A percentile compares a stretch with the other conserved stretches of the same genome.
phyloP scores from a whole-genome alignment of 2,888 invertebrate genomes.

The Choreutis nemorana region DNA sequence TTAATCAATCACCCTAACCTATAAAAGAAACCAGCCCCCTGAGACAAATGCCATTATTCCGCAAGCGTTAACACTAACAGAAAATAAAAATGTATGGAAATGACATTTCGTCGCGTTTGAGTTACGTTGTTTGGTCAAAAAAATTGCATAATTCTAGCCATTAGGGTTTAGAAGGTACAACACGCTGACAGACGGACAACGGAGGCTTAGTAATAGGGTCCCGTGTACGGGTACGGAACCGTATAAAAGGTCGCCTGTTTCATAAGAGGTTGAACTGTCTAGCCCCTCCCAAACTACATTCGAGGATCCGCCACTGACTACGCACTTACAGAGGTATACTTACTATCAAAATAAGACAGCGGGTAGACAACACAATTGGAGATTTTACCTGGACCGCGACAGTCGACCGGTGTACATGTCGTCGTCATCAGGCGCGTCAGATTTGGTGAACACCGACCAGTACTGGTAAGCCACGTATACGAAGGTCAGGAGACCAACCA shows the following conservation, averaged over 20 bases:
- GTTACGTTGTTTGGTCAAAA: too few species aligned
- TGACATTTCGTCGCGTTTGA: too few species aligned
- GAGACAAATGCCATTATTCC: too few species aligned
- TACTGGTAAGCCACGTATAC: constrained; percentile 35
- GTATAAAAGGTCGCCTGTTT: neutral
- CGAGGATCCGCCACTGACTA: neutral
- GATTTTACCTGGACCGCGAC: constrained; percentile 33
- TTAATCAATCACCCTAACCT: too few species aligned
- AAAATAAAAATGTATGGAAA: too few species aligned
- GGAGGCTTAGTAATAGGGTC: too few species aligned
- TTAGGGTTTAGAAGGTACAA: too few species aligned
- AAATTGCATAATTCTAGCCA: too few species aligned
- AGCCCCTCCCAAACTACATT: neutral
- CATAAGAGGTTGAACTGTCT: neutral
- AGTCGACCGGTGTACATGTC: constrained; percentile 10
- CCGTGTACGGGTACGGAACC: neutral
- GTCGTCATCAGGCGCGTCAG: constrained; percentile 9
- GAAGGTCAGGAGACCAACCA: constrained; percentile 23
- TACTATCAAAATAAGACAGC: constrained; percentile 1
- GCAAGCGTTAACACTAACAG: too few species aligned
- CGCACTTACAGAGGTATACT: neutral
- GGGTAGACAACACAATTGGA: neutral
- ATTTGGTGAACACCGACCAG: constrained; percentile 19
- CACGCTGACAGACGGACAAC: too few species aligned
- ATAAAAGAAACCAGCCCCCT: too few species aligned